Evolutionary conservation across 1,140 invertebrate species (phyloP).

Genomic region (Sitodiplosis mosellana): DNA sequence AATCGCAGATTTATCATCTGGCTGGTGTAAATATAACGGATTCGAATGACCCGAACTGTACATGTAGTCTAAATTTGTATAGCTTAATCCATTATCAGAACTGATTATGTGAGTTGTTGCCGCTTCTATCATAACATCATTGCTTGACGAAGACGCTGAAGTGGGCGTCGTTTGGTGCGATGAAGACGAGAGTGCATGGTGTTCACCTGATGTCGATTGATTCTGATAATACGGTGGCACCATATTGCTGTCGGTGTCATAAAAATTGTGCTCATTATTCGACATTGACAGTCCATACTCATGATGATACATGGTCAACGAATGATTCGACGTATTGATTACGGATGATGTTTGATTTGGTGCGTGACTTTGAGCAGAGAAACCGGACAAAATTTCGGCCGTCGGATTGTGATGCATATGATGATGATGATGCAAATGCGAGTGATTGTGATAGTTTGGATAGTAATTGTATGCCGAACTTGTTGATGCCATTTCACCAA

Average conservation of each 20-base stretch:
- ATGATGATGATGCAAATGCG: slow-evolving; percentile 3
- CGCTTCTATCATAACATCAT: slow-evolving; percentile 25
- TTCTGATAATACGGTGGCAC: not conserved
- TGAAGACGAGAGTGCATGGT: too few relatives aligned
- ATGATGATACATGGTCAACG: slow-evolving; percentile 11
- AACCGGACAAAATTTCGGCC: slow-evolving; percentile 9
- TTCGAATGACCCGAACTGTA: slow-evolving; percentile 9
- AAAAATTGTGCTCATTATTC: slow-evolving; percentile 13
- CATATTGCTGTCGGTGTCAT: not conserved
- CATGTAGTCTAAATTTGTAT: slow-evolving; percentile 71
- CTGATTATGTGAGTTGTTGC: slow-evolving; percentile 47
- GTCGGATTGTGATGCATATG: slow-evolving; percentile 8
- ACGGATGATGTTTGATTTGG: slow-evolving; percentile 7
- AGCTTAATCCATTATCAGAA: slow-evolving; percentile 68
- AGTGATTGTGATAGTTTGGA: slow-evolving; percentile 7
- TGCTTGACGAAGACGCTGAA: slow-evolving; percentile 14
- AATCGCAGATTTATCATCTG: not conserved
- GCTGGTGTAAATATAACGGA: not conserved
- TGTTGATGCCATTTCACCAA: not conserved
- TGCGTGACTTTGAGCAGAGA: slow-evolving; percentile 6
- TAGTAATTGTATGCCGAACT: not conserved
- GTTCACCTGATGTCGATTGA: not conserved
- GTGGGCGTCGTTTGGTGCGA: too few relatives aligned
- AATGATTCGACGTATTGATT: slow-evolving; percentile 16
- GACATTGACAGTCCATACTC: slow-evolving; percentile 23